Evolutionary conservation across 2,797 vertebrate genomes (phyloP).

Genomic region (Spinibarbus caldwelli): DNA sequence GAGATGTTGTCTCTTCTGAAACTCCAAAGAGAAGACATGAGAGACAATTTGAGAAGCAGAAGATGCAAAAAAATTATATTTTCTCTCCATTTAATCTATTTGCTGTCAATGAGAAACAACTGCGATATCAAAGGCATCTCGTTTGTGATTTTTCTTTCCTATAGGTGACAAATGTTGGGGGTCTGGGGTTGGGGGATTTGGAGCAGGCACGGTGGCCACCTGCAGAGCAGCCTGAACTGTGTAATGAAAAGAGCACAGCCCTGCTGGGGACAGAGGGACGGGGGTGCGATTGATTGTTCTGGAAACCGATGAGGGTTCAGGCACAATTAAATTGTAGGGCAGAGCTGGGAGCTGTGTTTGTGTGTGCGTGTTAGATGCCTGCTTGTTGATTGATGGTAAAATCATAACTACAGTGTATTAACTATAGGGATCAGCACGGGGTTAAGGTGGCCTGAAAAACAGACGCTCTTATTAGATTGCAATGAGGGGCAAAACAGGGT

Average conservation of each 20-base stretch:
- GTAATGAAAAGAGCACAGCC: conserved; percentile 55
- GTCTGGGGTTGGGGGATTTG: conserved; percentile 12
- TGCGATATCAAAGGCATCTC: not conserved
- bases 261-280: conserved; percentile 36
- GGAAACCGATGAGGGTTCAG: conserved; percentile 94
- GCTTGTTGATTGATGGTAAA: conserved; percentile 93
- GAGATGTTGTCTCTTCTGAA: not conserved
- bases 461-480: conserved; percentile 88
- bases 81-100: not conserved
- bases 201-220: conserved; percentile 46
- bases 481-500: conserved; percentile 74
- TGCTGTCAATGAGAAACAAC: not conserved
- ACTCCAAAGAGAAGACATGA: not conserved
- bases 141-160: conserved; percentile 15
- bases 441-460: conserved; percentile 89
- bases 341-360: conserved; percentile 81
- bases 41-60: not conserved
- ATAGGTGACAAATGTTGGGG: not conserved
- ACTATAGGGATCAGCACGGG: conserved; percentile 93
- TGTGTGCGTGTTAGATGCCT: conserved; percentile 67
- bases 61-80: not conserved
- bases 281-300: conserved; percentile 84
- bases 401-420: conserved; percentile 98
- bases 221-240: conserved; percentile 52
- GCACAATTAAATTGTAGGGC: conserved; percentile 98